These are phyloP conservation scores for Dasysyrphus albostriatus DNA, from an alignment of 2,888 invertebrate species.

Conservation along the genomic window DNA sequence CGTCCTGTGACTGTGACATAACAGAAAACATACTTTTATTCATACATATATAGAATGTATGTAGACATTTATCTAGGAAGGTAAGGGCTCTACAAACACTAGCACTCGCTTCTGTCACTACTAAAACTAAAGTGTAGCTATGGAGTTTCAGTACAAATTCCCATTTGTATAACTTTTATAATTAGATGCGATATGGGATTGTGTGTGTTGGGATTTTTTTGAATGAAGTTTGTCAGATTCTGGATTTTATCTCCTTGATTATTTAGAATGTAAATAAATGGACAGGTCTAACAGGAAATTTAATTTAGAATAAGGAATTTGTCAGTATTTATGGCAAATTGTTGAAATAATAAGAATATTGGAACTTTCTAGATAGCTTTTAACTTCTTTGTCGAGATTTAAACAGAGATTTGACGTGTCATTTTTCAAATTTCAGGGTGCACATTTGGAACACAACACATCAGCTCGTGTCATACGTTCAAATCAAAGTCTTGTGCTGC, in stretches of 20 bases:
- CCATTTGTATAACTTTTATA: slow-evolving; percentile 64
- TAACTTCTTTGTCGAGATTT: too few species aligned
- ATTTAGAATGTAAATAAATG: slow-evolving; percentile 4
- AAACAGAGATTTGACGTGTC: too few species aligned
- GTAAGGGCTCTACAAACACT: slow-evolving; percentile 5
- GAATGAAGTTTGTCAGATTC: slow-evolving; percentile 18
- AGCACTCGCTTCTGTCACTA: slow-evolving; percentile 6
- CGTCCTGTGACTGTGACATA: slow-evolving; percentile 26
- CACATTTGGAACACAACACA: slow-evolving; percentile 92
- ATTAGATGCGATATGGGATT: slow-evolving; percentile 59
- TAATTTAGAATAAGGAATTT: background rate
- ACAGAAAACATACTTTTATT: slow-evolving; percentile 36
- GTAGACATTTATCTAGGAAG: too few species aligned
- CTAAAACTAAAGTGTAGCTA: background rate
- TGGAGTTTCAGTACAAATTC: slow-evolving; percentile 10
- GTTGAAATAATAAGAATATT: background rate
- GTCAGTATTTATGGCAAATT: background rate
- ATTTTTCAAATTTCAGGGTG: slow-evolving; percentile 86
- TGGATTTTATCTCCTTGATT: slow-evolving; percentile 1
- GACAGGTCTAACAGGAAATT: background rate
- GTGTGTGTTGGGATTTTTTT: background rate
- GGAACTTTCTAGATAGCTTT: background rate
- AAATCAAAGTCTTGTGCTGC: slow-evolving; percentile 95
- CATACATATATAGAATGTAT: too few species aligned
- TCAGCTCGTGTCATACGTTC: slow-evolving; percentile 94